Base-by-base conservation (phyloP, 1,140 invertebrate genomes). In the Cecropterus lyciades region DNA sequence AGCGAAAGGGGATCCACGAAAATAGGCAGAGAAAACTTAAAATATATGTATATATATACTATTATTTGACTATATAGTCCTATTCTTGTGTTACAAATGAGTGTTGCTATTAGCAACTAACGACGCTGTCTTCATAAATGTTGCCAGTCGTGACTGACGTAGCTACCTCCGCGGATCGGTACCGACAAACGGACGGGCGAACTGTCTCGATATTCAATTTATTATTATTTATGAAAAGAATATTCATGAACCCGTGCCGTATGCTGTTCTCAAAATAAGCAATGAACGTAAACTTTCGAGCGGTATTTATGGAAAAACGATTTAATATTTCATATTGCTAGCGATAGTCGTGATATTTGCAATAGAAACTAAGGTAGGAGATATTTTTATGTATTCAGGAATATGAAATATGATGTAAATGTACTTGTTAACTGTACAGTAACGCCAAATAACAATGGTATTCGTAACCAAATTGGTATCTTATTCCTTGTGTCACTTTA, bases 61-160 rank as follows among this genome's bases (percentile, higher is more conserved):
- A n/a, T n/a, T n/a, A n/a, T n/a, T n/a, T n/a, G n/a, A n/a, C n/a
- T 30, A 30, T 3, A 13, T 7, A 43, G 4, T 43, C n/a, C 40
- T 14, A 14, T 6, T 14, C 5, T 43, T n/a, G 8, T n/a, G 37
- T 43, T 9, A 43, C 40, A 43, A 43, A 43, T 14, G 40, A 67
- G 65, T 75, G 73, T 72, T 72, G 73, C 67, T n/a, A n/a, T n/a
- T 16, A 70, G 69, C 68, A 74, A 75, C 63, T 49, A 70, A 77
- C 67, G 49, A n/a, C n/a, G n/a, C 53, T 63, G 59, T 53, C 52
- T 72, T 75, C 69, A 75, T 70, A 72, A 72, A 70, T 69, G 76
- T 75, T 75, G 70, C 76, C 72, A 72, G 69, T 73, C 67, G 66
- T 79, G 76, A 79, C 69, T 78, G 76, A 78, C 66, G 20, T 15